phyloP scores from a whole-genome alignment of 2,797 vertebrate genomes.

The Phataginus tricuspis region DNA sequence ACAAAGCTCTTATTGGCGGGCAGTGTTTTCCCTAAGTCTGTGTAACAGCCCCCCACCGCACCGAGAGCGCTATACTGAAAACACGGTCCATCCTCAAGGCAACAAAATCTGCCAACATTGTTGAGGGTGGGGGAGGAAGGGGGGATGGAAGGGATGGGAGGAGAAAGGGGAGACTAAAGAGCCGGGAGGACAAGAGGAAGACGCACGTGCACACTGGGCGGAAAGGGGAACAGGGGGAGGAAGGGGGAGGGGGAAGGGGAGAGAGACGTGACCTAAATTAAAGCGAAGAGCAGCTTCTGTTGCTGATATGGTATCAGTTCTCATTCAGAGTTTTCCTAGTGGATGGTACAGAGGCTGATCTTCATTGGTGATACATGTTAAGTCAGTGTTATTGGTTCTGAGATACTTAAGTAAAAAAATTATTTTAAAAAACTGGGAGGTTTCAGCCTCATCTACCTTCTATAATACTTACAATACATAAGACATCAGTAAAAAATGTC shows the following conservation, averaged over 20 bases:
- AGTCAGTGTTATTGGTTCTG: background rate
- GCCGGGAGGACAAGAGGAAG: too few species aligned
- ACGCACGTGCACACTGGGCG: fast-evolving
- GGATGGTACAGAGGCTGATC: background rate
- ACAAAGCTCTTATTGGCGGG: background rate
- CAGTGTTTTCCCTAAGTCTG: background rate
- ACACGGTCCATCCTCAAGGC: fast-evolving
- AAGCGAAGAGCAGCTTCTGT: background rate
- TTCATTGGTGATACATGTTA: background rate
- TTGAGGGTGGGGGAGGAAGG: too few species aligned
- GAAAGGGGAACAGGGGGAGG: background rate
- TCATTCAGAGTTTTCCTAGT: background rate
- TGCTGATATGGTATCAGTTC: background rate
- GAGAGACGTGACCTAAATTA: too few species aligned
- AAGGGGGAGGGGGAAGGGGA: fast-evolving
- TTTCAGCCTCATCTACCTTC: constrained; percentile 43
- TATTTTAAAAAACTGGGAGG: background rate
- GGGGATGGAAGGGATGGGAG: too few species aligned
- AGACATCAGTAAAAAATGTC: constrained; percentile 15
- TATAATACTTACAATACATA: background rate
- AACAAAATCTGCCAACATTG: background rate
- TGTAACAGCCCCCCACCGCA: fast-evolving
- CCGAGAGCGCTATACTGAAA: background rate
- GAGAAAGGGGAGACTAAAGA: background rate
- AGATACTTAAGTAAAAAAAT: background rate